Evolutionary conservation across 2,113 vertebrate species (phyloP).

Genomic region (Sander vitreus): DNA sequence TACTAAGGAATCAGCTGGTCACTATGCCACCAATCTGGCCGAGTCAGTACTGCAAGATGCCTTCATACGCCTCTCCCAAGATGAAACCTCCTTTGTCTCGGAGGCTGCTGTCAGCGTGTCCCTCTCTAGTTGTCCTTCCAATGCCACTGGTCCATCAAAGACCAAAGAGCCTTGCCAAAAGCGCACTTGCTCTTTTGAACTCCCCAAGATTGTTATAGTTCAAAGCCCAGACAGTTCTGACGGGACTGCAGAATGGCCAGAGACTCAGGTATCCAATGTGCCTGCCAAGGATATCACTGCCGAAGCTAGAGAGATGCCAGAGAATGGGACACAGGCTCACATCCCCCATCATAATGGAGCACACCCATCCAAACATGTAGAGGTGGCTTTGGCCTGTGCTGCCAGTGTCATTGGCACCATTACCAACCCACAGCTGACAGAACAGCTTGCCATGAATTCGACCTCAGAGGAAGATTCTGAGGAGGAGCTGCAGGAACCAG

Average conservation of each 20-base stretch:
- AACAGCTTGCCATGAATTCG: slow-evolving; percentile 85
- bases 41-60: slow-evolving; percentile 96
- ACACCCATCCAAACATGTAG: slow-evolving; percentile 86
- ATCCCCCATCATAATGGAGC: slow-evolving; percentile 36
- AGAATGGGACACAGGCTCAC: slow-evolving; percentile 57
- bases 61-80: slow-evolving; percentile 93
- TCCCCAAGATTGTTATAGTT: slow-evolving; percentile 96
- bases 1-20: slow-evolving; percentile 83
- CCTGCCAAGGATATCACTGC: slow-evolving; percentile 71
- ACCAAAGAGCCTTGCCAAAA: slow-evolving; percentile 73
- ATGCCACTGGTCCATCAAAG: slow-evolving; percentile 55
- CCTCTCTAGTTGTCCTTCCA: slow-evolving; percentile 51
- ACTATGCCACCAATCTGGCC: slow-evolving; percentile 94
- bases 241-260: slow-evolving; percentile 85
- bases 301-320: slow-evolving; percentile 59
- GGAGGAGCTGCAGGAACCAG: slow-evolving; percentile 60
- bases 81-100: slow-evolving; percentile 85
- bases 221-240: slow-evolving; percentile 94
- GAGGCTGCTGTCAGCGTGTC: slow-evolving; percentile 87
- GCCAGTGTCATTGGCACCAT: slow-evolving; percentile 95
- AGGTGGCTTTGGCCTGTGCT: slow-evolving; percentile 92
- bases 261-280: slow-evolving; percentile 71
- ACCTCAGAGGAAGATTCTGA: slow-evolving; percentile 65
- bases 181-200: slow-evolving; percentile 89
- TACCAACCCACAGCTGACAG: slow-evolving; percentile 90